Conservation (phyloP, 2,797 vertebrate genomes). For the Enteromius unitaeniatus region DNA sequence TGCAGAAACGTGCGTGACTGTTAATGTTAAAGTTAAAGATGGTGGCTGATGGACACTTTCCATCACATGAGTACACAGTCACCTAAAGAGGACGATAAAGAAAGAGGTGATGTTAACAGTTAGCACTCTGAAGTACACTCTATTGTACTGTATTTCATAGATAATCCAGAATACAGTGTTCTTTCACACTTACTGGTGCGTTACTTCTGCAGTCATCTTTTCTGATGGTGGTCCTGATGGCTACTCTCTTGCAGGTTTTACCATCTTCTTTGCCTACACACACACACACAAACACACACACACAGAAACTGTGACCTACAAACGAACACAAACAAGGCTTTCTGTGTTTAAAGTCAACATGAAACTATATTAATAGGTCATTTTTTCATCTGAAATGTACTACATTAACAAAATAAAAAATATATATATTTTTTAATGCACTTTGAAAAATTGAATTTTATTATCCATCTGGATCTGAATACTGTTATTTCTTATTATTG, state of each 20-base stretch:
- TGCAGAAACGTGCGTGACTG: slow-evolving; percentile 96
- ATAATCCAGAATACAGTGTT: neutral
- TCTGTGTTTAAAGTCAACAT: neutral
- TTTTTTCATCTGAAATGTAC: neutral
- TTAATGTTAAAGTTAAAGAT: slow-evolving; percentile 99
- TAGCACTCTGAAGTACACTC: neutral
- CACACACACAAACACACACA: slow-evolving; percentile 40
- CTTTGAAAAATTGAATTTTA: neutral
- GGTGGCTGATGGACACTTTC: slow-evolving; percentile 96
- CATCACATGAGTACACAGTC: slow-evolving; percentile 94
- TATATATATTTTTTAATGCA: too few species aligned
- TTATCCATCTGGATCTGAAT: neutral
- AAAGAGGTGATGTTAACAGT: slow-evolving; percentile 1
- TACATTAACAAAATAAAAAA: neutral
- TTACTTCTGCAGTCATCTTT: slow-evolving; percentile 96
- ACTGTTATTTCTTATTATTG: neutral
- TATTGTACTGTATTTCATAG: neutral
- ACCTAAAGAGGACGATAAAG: slow-evolving; percentile 73
- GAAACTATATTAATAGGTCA: neutral
- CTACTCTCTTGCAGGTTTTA: slow-evolving; percentile 93
- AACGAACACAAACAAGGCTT: neutral
- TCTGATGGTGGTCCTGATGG: slow-evolving; percentile 92
- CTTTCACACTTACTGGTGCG: slow-evolving; percentile 84
- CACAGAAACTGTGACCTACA: slow-evolving; percentile 7
- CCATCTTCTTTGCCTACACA: slow-evolving; percentile 92